These are phyloP conservation scores for Galerucella calmariensis DNA, from an alignment of 2,888 invertebrate species.

Conservation along the genomic window DNA sequence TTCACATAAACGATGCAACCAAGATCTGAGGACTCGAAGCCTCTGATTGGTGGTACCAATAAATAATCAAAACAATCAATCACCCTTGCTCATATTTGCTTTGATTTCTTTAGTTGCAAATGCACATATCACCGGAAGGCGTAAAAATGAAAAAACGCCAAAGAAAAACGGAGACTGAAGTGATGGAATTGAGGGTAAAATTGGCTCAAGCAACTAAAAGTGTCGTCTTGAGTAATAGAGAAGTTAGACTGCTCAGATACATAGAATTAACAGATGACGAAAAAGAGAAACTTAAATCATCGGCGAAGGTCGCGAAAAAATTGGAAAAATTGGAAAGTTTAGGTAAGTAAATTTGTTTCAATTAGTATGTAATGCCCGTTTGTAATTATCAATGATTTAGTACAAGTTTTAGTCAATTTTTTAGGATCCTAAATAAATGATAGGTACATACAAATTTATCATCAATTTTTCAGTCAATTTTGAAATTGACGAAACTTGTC, in stretches of 20 bases:
- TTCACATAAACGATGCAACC: too few relatives aligned
- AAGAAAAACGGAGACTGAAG: conserved; percentile 90
- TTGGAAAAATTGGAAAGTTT: conserved; percentile 88
- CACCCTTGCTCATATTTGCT: neutral
- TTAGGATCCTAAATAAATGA: too few relatives aligned
- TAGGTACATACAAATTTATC: too few relatives aligned
- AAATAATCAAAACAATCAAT: too few relatives aligned
- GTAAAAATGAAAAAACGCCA: conserved; percentile 89
- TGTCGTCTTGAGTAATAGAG: conserved; percentile 90
- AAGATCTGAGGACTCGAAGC: too few relatives aligned
- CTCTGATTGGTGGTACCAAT: too few relatives aligned
- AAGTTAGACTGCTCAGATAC: conserved; percentile 85
- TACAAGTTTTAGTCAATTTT: too few relatives aligned
- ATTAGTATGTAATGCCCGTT: neutral
- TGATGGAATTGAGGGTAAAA: conserved; percentile 85
- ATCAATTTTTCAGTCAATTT: too few relatives aligned
- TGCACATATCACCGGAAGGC: conserved; percentile 86
- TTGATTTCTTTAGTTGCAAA: conserved; percentile 67
- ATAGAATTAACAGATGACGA: conserved; percentile 92
- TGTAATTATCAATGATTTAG: too few relatives aligned
- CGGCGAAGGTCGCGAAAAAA: conserved; percentile 92
- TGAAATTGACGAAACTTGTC: too few relatives aligned
- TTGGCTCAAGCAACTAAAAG: conserved; percentile 84
- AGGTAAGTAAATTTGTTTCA: conserved; percentile 13
- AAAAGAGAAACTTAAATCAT: conserved; percentile 90